A percentile compares a stretch with the other conserved stretches of the same genome.
Evolutionary conservation across 1,140 invertebrate genomes (phyloP).

Genomic region (Sminthurinus signatus): DNA sequence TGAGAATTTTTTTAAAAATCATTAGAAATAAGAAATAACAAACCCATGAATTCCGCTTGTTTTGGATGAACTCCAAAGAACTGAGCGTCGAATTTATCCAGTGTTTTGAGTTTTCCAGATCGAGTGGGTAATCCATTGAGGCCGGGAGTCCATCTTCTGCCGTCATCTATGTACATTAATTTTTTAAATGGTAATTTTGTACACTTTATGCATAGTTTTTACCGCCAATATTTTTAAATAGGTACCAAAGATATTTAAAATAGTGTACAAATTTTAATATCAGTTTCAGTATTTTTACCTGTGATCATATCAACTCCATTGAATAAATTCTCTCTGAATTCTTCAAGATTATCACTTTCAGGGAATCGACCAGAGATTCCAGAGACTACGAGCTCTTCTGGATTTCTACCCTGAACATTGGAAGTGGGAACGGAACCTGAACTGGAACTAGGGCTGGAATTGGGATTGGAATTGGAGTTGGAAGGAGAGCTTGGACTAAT

Average conservation of each 20-base stretch:
- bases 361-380: conserved; percentile 81
- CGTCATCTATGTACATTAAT: conserved; percentile 44
- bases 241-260: background rate
- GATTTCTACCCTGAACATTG: too few species aligned
- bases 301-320: conserved; percentile 58
- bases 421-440: too few species aligned
- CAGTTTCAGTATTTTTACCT: background rate
- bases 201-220: background rate
- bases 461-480: too few species aligned
- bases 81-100: conserved; percentile 50
- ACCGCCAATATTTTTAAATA: background rate
- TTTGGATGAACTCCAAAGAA: conserved; percentile 54
- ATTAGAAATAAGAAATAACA: too few species aligned
- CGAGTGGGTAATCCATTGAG: conserved; percentile 14
- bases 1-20: too few species aligned
- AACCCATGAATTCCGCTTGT: conserved; percentile 49
- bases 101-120: conserved; percentile 25
- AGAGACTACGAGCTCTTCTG: conserved; percentile 55
- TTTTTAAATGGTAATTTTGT: background rate
- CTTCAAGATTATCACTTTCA: conserved; percentile 67
- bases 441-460: too few species aligned
- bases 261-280: too few species aligned
- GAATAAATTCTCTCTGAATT: conserved; percentile 73
- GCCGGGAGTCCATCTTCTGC: conserved; percentile 49
- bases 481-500: too few species aligned